A percentile compares a stretch with the other conserved stretches of the same genome.
These are phyloP conservation scores for Microctonus aethiopoides DNA, from an alignment of 2,888 invertebrate species.

Conservation along the genomic window DNA sequence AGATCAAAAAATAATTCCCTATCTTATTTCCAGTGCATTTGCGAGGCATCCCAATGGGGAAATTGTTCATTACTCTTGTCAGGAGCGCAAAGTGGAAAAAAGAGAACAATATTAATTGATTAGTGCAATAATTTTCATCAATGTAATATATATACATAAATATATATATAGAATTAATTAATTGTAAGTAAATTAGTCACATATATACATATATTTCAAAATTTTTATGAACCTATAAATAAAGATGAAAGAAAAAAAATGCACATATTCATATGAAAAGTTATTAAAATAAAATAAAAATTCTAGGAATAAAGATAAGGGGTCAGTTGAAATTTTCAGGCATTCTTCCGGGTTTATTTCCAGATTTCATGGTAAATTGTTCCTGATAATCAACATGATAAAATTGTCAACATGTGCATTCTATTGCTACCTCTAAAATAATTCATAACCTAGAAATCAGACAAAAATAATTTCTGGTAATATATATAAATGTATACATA, in stretches of 20 bases:
- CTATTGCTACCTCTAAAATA: too few species aligned
- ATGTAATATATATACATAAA: slow-evolving; percentile 19
- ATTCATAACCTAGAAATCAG: not conserved
- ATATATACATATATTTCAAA: not conserved
- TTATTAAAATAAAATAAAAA: not conserved
- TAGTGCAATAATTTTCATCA: not conserved
- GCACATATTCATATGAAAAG: not conserved
- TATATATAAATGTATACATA: too few species aligned
- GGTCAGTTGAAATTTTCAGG: slow-evolving; percentile 12
- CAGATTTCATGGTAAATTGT: slow-evolving; percentile 17
- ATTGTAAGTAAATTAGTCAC: not conserved
- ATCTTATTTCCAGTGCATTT: slow-evolving; percentile 79
- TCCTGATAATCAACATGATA: not conserved
- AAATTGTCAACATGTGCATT: not conserved
- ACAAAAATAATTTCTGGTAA: not conserved
- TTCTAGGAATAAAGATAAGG: slow-evolving; percentile 1
- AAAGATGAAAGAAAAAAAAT: slow-evolving; percentile 5
- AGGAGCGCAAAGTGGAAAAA: slow-evolving; percentile 68
- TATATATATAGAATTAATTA: too few species aligned
- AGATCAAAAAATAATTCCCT: slow-evolving; percentile 15
- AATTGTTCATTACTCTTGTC: slow-evolving; percentile 93
- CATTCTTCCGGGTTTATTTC: slow-evolving; percentile 26
- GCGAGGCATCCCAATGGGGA: slow-evolving; percentile 92
- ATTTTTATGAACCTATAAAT: slow-evolving; percentile 14
- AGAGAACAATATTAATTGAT: slow-evolving; percentile 14